A percentile compares a stretch with the other conserved stretches of the same genome.
Evolutionary conservation across 2,888 invertebrate genomes (phyloP).

Genomic region (Cephus spinipes): DNA sequence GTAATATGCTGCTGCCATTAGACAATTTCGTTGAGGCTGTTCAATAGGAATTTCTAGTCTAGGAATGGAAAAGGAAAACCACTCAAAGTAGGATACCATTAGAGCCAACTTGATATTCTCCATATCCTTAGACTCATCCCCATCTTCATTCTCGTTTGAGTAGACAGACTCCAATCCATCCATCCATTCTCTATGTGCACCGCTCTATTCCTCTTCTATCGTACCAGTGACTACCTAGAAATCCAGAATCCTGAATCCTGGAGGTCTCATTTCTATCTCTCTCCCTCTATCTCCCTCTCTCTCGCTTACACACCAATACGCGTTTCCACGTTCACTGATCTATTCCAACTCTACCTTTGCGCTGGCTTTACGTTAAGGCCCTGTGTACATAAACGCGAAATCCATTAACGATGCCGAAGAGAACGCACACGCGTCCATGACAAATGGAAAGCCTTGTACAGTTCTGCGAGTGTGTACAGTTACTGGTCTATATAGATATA

Average conservation of each 20-base stretch:
- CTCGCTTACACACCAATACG: conserved; percentile 14
- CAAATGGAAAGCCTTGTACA: background rate
- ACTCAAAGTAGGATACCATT: background rate
- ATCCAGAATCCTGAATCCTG: background rate
- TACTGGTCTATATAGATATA: background rate
- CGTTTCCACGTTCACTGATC: conserved; percentile 19
- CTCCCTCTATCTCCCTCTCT: conserved; percentile 11
- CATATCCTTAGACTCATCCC: background rate
- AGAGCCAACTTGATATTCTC: background rate
- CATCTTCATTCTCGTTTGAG: background rate
- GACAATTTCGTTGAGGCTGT: background rate
- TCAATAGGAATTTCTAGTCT: background rate
- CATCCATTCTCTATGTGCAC: background rate
- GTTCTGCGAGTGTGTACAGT: background rate
- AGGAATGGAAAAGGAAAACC: background rate
- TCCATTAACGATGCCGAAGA: conserved; percentile 35
- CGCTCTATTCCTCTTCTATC: background rate
- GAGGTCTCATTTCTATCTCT: background rate
- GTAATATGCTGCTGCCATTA: background rate
- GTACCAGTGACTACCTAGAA: background rate
- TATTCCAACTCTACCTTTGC: conserved; percentile 16
- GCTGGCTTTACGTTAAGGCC: conserved; percentile 14
- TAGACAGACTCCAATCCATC: background rate
- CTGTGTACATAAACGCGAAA: conserved; percentile 37
- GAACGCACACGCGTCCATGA: background rate